These are phyloP conservation scores for Dryococelus australis DNA, from an alignment of 2,888 invertebrate genomes.

Conservation along the genomic window DNA sequence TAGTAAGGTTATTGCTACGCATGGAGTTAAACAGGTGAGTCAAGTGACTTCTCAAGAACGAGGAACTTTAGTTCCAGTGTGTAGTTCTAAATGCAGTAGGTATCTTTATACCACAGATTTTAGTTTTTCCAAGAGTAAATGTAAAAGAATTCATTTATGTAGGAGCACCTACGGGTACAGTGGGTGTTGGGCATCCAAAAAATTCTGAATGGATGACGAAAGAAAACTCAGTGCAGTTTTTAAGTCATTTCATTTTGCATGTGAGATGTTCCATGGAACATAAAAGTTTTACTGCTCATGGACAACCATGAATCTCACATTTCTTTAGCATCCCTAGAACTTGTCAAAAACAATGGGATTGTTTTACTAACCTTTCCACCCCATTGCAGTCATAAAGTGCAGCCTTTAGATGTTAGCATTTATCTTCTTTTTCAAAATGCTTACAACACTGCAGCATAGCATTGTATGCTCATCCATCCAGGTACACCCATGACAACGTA, in stretches of 20 bases:
- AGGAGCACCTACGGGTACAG: neutral
- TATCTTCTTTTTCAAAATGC: slow-evolving; percentile 31
- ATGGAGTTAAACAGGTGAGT: slow-evolving; percentile 48
- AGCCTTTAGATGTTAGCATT: slow-evolving; percentile 40
- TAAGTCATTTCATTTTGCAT: neutral
- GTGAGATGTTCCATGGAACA: neutral
- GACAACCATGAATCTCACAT: slow-evolving; percentile 7
- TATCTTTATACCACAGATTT: slow-evolving; percentile 44
- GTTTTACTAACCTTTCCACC: neutral
- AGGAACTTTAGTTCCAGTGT: slow-evolving; percentile 49
- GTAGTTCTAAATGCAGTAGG: slow-evolving; percentile 44
- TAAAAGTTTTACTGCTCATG: neutral
- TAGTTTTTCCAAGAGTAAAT: slow-evolving; percentile 44
- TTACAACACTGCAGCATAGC: slow-evolving; percentile 39
- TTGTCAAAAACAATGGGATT: neutral
- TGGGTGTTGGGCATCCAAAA: neutral
- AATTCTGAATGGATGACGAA: neutral
- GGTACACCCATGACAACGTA: slow-evolving; percentile 51
- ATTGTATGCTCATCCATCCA: slow-evolving; percentile 48
- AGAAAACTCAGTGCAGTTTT: neutral
- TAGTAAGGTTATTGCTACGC: slow-evolving; percentile 45
- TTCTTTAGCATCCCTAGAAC: neutral
- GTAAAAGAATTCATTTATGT: neutral
- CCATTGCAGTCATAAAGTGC: neutral
- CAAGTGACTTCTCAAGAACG: slow-evolving; percentile 50